Evolutionary conservation across 2,113 vertebrate genomes (phyloP).

Genomic region (Crypturellus undulatus): DNA sequence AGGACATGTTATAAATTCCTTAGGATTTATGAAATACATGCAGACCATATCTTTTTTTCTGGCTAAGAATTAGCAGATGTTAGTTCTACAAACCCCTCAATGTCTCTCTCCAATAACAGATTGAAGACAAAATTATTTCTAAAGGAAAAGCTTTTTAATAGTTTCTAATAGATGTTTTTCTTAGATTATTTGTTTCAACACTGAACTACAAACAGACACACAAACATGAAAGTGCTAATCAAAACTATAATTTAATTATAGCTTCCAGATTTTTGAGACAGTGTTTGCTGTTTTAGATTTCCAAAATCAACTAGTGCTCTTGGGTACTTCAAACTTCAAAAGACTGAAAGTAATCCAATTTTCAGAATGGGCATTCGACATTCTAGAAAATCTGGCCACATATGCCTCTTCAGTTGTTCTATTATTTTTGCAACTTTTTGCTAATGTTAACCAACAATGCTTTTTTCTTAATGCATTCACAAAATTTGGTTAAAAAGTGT

Average conservation of each 20-base stretch:
- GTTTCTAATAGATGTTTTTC: background rate
- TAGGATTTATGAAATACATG: background rate
- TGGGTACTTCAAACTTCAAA: background rate
- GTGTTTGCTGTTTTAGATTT: background rate
- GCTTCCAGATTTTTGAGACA: background rate
- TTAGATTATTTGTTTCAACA: background rate
- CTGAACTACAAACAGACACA: background rate
- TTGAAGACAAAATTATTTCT: conserved; percentile 41
- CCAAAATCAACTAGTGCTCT: background rate
- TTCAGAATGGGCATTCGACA: background rate
- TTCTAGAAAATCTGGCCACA: background rate
- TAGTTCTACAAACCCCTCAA: background rate
- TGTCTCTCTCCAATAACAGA: background rate
- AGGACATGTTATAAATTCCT: background rate
- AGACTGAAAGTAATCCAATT: background rate
- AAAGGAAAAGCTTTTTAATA: conserved; percentile 15
- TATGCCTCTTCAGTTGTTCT: background rate
- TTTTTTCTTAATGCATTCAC: background rate
- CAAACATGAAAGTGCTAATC: background rate
- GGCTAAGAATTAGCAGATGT: conserved; percentile 25
- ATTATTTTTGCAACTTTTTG: background rate
- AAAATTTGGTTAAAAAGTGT: background rate
- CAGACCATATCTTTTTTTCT: conserved; percentile 10
- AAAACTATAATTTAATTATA: background rate
- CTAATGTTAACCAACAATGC: background rate